Evolutionary conservation across 2,888 invertebrate genomes (phyloP).

Genomic region (Cyrtodaria siliqua): DNA sequence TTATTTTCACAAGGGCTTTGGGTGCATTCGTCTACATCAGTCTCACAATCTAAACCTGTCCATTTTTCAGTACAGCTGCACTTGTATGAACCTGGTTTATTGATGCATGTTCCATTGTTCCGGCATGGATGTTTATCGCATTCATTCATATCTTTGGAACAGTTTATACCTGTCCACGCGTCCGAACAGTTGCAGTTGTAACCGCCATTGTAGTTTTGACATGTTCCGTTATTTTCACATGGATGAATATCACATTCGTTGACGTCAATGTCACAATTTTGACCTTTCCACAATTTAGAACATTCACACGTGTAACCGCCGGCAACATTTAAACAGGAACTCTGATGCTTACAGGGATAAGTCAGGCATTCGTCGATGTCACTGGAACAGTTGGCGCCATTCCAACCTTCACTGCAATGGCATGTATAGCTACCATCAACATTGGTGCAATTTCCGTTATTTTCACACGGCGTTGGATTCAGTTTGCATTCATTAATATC

Average conservation of each 20-base stretch:
- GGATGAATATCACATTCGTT: slow-evolving; percentile 19
- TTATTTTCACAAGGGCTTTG: slow-evolving; percentile 18
- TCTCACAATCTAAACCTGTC: slow-evolving; percentile 19
- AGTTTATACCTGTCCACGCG: slow-evolving; percentile 21
- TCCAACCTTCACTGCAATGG: slow-evolving; percentile 13
- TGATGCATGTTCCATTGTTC: slow-evolving; percentile 26
- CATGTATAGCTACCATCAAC: slow-evolving; percentile 23
- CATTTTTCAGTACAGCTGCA: slow-evolving; percentile 26
- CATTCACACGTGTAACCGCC: slow-evolving; percentile 35
- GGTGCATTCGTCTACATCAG: slow-evolving; percentile 25
- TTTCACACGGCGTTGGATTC: slow-evolving; percentile 23
- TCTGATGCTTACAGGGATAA: not conserved
- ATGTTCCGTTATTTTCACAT: slow-evolving; percentile 8
- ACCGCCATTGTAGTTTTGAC: slow-evolving; percentile 10
- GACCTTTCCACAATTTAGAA: slow-evolving; percentile 4
- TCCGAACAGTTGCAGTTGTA: slow-evolving; percentile 17
- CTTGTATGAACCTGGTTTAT: slow-evolving; percentile 10
- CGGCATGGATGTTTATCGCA: slow-evolving; percentile 16
- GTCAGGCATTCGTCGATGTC: slow-evolving; percentile 7
- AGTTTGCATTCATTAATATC: slow-evolving; percentile 37
- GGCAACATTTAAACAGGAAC: slow-evolving; percentile 21
- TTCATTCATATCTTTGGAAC: slow-evolving; percentile 33
- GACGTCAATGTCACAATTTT: slow-evolving; percentile 9
- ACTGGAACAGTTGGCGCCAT: not conserved
- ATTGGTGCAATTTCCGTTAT: slow-evolving; percentile 42